A percentile compares a stretch with the other conserved stretches of the same genome.
These are phyloP conservation scores for Thalassoma bifasciatum DNA, from an alignment of 2,113 vertebrate species.

Conservation along the genomic window DNA sequence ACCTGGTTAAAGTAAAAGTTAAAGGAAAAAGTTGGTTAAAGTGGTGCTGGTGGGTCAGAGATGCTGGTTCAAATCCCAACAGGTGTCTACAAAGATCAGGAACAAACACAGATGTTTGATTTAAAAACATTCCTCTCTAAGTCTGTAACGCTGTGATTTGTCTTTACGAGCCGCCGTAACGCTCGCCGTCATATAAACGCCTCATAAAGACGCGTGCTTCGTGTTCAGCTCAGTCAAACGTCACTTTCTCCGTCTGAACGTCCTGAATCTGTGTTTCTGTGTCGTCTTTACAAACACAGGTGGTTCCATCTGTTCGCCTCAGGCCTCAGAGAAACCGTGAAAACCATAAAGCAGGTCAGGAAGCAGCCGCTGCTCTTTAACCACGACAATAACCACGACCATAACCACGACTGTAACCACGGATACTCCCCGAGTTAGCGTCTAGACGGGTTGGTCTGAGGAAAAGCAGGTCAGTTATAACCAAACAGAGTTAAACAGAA, in stretches of 20 bases:
- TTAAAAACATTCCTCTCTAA: conserved; percentile 55
- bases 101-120: conserved; percentile 44
- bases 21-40: too few relatives aligned
- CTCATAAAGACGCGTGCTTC: background rate
- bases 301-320: conserved; percentile 38
- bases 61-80: conserved; percentile 45
- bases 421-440: conserved; percentile 34
- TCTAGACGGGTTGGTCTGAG: conserved; percentile 64
- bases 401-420: too few relatives aligned
- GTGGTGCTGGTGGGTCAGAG: too few relatives aligned
- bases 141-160: conserved; percentile 28
- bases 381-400: too few relatives aligned
- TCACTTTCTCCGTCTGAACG: background rate
- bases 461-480: conserved; percentile 51
- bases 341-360: conserved; percentile 53
- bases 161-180: conserved; percentile 41
- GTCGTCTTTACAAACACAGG: background rate
- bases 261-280: background rate
- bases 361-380: too few relatives aligned
- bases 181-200: conserved; percentile 1
- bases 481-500: conserved; percentile 38
- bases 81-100: conserved; percentile 55
- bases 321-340: conserved; percentile 8
- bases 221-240: background rate
- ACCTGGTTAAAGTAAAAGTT: too few relatives aligned